Evolutionary conservation across 2,797 vertebrate species (phyloP), one percentile per base, ranked within the genome.

Genomic region (Sebastes steindachneri): DNA sequence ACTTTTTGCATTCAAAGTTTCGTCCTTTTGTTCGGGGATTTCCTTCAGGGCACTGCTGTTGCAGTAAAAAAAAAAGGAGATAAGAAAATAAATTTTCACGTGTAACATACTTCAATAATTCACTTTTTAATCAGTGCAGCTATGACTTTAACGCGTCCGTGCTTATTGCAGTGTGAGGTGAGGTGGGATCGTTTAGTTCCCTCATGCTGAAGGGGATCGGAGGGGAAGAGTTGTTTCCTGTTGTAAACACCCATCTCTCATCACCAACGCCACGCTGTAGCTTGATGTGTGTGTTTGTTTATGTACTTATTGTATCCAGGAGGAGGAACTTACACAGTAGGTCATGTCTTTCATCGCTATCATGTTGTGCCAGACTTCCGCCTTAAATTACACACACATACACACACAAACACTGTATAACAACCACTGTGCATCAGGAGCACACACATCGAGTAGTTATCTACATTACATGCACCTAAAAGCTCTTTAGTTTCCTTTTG

Each of bases 191-290:
- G 69, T 58, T 86, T 68, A 9, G 73, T 85, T 77, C 73, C 68
- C 83, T 81, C 57, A 7, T 28, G 37, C 29, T 45, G 21, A 48
- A 54, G 8, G 67, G 53, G 68, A 79, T 70, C 14, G 11, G 45
- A 53, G 17, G 14, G 53, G 63, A 75, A 75, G 64, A 82, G 48
- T 25, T 29, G 86, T 57, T 88, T 92, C 86, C 91, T 86, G 79
- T 70, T 75, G 69, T 90, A 87, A 93, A 92, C 85, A 83, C 45
- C 9, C 72, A 33, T 86, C 87, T 84, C 64, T 91, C 92, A 78
- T 77, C 89, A 21, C 48, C 63, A 68, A 19, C 75, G 70, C 17
- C 19, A 69, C 68, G 68, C 21, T 48, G 76, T 80, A 85, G 75
- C 81, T 77, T 66, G 79, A 63, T 84, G 62, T 37, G 35, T 33